These are phyloP conservation scores for Malachius bipustulatus DNA, from an alignment of 2,888 invertebrate species.

Conservation along the genomic window DNA sequence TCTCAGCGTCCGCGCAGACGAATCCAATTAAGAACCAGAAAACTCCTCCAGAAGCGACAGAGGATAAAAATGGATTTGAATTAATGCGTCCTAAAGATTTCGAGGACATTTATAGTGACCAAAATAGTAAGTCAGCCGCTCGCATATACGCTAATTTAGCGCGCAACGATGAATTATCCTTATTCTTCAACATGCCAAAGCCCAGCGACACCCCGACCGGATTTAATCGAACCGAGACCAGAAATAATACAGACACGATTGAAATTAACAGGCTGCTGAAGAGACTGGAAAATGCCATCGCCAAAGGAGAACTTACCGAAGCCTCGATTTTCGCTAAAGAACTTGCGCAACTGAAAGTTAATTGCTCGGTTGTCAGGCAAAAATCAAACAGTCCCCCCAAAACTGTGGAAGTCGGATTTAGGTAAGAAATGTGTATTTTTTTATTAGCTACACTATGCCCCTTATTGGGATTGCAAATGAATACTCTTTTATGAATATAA, in stretches of 20 bases:
- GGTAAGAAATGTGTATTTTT: too few relatives aligned
- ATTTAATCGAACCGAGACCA: constrained; percentile 13
- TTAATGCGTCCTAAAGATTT: constrained; percentile 45
- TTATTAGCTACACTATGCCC: too few relatives aligned
- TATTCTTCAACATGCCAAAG: constrained; percentile 35
- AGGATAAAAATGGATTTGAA: constrained; percentile 34
- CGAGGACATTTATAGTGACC: constrained; percentile 38
- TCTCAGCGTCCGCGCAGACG: constrained; percentile 48
- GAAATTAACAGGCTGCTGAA: constrained; percentile 51
- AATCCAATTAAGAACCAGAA: constrained; percentile 39
- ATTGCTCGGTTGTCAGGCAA: constrained; percentile 54
- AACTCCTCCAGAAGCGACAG: constrained; percentile 20
- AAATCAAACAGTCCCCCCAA: constrained; percentile 21
- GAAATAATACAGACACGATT: constrained; percentile 44
- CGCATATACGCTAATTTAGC: constrained; percentile 41
- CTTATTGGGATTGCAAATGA: too few relatives aligned
- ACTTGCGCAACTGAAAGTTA: constrained; percentile 62
- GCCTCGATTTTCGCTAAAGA: constrained; percentile 67
- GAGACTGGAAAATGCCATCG: constrained; percentile 65
- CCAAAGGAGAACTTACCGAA: constrained; percentile 60
- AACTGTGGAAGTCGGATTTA: constrained; percentile 18
- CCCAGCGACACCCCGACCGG: constrained; percentile 14
- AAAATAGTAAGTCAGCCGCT: constrained; percentile 23
- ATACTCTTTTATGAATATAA: too few relatives aligned
- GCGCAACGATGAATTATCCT: constrained; percentile 29